A percentile compares a stretch with the other conserved stretches of the same genome.
phyloP scores from a whole-genome alignment of 2,797 vertebrate species.

The Amphiprion clarkii region DNA sequence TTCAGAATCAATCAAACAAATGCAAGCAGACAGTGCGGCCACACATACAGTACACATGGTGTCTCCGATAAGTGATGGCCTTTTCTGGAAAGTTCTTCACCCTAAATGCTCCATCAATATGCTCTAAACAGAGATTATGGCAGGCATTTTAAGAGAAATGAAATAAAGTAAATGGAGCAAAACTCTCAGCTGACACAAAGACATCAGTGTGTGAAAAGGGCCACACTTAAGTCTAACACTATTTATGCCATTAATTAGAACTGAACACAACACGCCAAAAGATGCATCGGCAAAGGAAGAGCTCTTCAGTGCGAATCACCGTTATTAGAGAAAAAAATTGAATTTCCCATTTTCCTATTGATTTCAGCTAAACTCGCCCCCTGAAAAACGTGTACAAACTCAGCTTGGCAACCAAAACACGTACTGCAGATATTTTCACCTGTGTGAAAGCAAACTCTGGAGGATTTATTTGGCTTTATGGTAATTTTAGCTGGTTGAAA shows the following conservation, averaged over 20 bases:
- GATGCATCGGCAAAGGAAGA: neutral
- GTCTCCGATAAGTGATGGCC: constrained; percentile 19
- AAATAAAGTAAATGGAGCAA: constrained; percentile 11
- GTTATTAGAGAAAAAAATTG: constrained; percentile 1
- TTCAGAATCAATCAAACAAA: constrained; percentile 54
- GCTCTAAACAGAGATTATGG: constrained; percentile 7
- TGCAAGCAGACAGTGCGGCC: neutral
- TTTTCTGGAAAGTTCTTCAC: constrained; percentile 10
- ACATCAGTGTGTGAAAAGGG: constrained; percentile 22
- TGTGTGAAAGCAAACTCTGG: too few relatives aligned
- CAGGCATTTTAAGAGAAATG: constrained; percentile 19
- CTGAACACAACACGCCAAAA: constrained; percentile 2
- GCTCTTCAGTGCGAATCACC: constrained; percentile 8
- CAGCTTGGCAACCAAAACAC: too few relatives aligned
- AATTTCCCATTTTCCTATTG: neutral
- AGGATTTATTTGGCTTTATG: neutral
- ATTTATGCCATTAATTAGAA: constrained; percentile 33
- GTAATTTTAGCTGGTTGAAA: neutral
- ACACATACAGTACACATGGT: constrained; percentile 22
- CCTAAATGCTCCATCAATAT: constrained; percentile 25
- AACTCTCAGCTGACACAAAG: constrained; percentile 4
- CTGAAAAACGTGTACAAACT: neutral
- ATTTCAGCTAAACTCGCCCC: neutral
- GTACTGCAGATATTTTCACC: too few relatives aligned
- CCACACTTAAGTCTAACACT: constrained; percentile 44